Conservation (phyloP, 2,113 vertebrate genomes). For the Peucedramus taeniatus region DNA sequence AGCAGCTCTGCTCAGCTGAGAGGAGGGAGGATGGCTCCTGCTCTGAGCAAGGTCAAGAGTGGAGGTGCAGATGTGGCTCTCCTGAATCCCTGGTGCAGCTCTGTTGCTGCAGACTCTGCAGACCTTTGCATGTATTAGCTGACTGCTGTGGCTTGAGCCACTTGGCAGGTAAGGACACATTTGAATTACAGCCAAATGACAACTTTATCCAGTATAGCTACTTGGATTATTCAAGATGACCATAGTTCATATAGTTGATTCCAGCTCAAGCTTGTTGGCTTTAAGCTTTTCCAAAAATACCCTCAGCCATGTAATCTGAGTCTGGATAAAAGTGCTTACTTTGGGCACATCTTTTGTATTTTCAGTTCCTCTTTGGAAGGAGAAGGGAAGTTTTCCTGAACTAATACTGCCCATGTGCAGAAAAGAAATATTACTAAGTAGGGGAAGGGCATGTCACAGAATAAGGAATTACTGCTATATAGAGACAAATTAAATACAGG, state of each 20-base stretch:
- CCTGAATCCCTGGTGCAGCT: not conserved
- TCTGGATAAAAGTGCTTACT: not conserved
- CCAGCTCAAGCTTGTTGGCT: not conserved
- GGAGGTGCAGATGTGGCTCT: not conserved
- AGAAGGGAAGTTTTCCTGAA: not conserved
- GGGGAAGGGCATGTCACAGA: not conserved
- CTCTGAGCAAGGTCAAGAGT: not conserved
- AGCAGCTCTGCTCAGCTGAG: not conserved
- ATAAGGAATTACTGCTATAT: not conserved
- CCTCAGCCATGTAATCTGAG: not conserved
- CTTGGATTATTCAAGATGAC: not conserved
- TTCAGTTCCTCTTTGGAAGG: not conserved
- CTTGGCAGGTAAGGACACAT: not conserved
- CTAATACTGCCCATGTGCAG: not conserved
- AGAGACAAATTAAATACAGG: not conserved
- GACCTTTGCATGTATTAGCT: rapidly evolving
- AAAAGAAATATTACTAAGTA: not conserved
- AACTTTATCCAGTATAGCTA: not conserved
- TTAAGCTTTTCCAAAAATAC: not conserved
- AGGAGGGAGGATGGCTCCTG: not conserved
- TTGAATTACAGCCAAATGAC: not conserved
- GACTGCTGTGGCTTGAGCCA: not conserved
- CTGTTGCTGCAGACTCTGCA: not conserved
- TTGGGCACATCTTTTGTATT: not conserved
- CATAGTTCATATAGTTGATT: not conserved